These are phyloP conservation scores for Apis mellifera DNA, from an alignment of 1,140 invertebrate species.

Conservation along the genomic window DNA sequence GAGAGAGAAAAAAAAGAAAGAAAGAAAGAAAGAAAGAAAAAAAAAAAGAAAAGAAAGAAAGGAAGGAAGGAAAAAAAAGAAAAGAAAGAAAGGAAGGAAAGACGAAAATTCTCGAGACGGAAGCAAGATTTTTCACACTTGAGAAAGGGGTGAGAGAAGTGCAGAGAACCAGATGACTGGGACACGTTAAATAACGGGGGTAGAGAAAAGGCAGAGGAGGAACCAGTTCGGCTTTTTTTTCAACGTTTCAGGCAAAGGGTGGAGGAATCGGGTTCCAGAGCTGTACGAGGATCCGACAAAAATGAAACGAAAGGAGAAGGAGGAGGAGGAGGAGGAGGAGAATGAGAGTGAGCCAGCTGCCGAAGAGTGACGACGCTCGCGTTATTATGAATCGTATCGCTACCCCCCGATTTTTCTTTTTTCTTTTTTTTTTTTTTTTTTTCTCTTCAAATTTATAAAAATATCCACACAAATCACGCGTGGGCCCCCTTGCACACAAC, in stretches of 20 bases:
- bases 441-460: too few relatives aligned
- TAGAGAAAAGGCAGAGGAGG: constrained; percentile 59
- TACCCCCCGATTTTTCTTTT: neutral
- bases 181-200: constrained; percentile 58
- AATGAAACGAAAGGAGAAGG: constrained; percentile 71
- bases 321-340: constrained; percentile 70
- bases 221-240: constrained; percentile 72
- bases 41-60: too few relatives aligned
- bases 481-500: too few relatives aligned
- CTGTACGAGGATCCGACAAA: constrained; percentile 78
- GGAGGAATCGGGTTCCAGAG: constrained; percentile 80
- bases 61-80: too few relatives aligned
- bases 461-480: too few relatives aligned
- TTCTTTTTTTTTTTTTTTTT: neutral
- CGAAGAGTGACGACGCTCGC: constrained; percentile 48
- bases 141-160: constrained; percentile 42
- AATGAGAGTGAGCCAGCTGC: constrained; percentile 38
- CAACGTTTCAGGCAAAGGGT: constrained; percentile 81
- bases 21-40: too few relatives aligned
- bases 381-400: constrained; percentile 11
- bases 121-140: constrained; percentile 43
- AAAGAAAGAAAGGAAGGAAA: constrained; percentile 9
- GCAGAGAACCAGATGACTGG: constrained; percentile 59
- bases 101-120: constrained; percentile 52
- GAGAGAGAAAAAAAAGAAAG: too few relatives aligned